Conservation (phyloP, 2,113 vertebrate species). For the Forbesichthys papilliferus region DNA sequence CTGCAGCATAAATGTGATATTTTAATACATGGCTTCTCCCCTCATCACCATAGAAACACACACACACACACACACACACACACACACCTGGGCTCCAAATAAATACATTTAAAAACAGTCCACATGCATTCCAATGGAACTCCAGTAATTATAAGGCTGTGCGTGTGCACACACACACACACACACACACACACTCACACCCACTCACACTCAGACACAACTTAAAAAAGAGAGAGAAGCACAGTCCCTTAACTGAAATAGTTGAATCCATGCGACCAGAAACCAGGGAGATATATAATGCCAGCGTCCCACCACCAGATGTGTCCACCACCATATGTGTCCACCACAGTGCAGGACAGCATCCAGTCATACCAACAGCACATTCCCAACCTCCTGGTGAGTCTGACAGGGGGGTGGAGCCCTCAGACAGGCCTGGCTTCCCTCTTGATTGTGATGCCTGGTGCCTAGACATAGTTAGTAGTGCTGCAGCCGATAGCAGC, state of each 20-base stretch:
- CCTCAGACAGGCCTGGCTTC: background rate
- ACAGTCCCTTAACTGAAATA: conserved; percentile 31
- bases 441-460: conserved; percentile 29
- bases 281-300: conserved; percentile 12
- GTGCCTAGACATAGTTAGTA: conserved; percentile 33
- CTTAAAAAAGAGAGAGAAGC: conserved; percentile 40
- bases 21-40: conserved; percentile 86
- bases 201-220: conserved; percentile 5
- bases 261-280: background rate
- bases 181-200: conserved; percentile 32
- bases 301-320: conserved; percentile 24
- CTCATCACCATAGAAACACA: conserved; percentile 64
- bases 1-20: conserved; percentile 79
- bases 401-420: background rate
- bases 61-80: conserved; percentile 63
- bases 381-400: no score
- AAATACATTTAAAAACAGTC: conserved; percentile 79
- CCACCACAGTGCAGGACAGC: background rate
- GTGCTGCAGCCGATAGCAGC: conserved; percentile 41
- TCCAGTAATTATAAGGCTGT: conserved; percentile 61
- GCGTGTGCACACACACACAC: conserved; percentile 21
- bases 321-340: background rate
- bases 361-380: background rate
- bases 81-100: conserved; percentile 81
- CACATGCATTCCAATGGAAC: conserved; percentile 66